Evolutionary conservation across 2,113 vertebrate genomes (phyloP), one percentile per base, ranked within the genome.

Genomic region (Pteronura brasiliensis): DNA sequence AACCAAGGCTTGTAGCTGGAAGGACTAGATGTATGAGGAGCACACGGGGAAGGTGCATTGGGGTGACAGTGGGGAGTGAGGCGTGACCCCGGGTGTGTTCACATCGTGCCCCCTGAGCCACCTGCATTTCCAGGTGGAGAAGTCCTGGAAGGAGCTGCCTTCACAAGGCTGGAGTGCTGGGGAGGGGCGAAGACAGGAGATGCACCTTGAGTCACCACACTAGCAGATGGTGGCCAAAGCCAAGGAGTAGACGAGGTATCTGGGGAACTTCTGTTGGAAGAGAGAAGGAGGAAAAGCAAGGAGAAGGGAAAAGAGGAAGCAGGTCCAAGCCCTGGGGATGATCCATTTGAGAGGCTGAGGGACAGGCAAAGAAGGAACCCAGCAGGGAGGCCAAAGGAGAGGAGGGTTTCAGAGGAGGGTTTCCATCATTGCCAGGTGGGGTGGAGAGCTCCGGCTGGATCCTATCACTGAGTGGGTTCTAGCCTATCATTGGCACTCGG

Each of bases 1-100:
- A 39, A 27, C 2, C 20, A 2, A 57, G n/a, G 69, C 20, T 47
- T 29, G 0, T 2, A 36, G 47, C 34, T 69, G 20, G 49, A 14
- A 42, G 23, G 49, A 63, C 31, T 7, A n/a, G 29, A 49, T 15
- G 4, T 55, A 17, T 20, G 49, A 9, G 4, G 1, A 42, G 21
- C 65, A 27, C n/a, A 2, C 18, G 11, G 34, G 36, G 63, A 72
- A 76, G 72, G 65, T 39, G 2, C 15, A 18, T 2, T 42, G 31
- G 44, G 34, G 31, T 39, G 52, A 13, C 25, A 6, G 25, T 23
- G 10, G 31, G 42, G 20, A 55, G 69, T 31, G 13, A 63, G 55
- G 23, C 15, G 1, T 8, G 84, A n/a, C 18, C 65, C 47, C 47
- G 47, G 39, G 31, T 61, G 69, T 63, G 59, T 72, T 57, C 67